These are phyloP conservation scores for Dendrolimus punctatus DNA, from an alignment of 1,140 invertebrate species.

Conservation along the genomic window DNA sequence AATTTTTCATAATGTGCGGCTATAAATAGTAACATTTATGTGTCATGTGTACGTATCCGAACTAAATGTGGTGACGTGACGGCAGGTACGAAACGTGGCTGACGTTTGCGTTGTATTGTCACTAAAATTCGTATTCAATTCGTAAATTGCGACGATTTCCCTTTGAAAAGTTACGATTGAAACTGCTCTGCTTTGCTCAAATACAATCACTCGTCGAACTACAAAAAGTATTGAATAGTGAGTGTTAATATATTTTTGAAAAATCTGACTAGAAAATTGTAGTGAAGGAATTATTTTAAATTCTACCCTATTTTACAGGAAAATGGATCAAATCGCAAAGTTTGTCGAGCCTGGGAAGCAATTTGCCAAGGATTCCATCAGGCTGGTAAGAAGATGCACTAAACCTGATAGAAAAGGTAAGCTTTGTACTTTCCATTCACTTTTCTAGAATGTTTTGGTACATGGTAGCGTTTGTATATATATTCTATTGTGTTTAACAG, in stretches of 20 bases:
- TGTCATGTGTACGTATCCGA: conserved; percentile 19
- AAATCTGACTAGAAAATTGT: too few relatives aligned
- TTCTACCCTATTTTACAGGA: conserved; percentile 41
- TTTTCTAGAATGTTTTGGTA: too few relatives aligned
- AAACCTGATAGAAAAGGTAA: conserved; percentile 99
- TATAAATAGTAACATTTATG: too few relatives aligned
- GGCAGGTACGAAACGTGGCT: conserved; percentile 59
- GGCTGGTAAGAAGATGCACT: conserved; percentile 98
- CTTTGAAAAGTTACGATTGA: conserved; percentile 1
- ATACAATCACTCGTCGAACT: not conserved
- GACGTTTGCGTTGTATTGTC: conserved; percentile 47
- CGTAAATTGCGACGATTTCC: conserved; percentile 3
- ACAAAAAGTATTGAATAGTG: too few relatives aligned
- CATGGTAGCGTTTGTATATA: too few relatives aligned
- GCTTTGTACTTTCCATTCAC: conserved; percentile 3
- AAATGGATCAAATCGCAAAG: conserved; percentile 98
- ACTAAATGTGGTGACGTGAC: conserved; percentile 46
- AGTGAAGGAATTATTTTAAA: not conserved
- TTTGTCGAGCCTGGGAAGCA: conserved; percentile 95
- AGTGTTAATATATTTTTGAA: too few relatives aligned
- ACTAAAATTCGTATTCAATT: conserved; percentile 10
- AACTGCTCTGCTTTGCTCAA: not conserved
- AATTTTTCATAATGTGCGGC: too few relatives aligned
- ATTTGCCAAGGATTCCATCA: conserved; percentile 97
- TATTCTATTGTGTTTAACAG: conserved; percentile 1